Conservation (phyloP, 2,888 invertebrate species). For the Galeruca laticollis region DNA sequence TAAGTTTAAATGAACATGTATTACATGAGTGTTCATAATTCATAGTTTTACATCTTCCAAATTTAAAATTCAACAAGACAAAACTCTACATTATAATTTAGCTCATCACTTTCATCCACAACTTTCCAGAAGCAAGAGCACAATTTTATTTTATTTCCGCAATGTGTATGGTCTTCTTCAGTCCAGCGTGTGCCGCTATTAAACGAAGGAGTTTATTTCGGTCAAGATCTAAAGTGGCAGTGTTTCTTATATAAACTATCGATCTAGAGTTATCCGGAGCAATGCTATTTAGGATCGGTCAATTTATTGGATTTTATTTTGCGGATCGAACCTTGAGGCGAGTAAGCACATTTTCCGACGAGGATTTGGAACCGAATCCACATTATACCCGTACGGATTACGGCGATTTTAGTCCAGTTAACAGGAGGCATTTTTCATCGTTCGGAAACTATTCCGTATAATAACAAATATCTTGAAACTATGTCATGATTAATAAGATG, state of each 20-base stretch:
- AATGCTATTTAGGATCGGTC: slow-evolving; percentile 33
- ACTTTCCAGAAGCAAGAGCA: neutral
- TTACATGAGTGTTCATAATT: neutral
- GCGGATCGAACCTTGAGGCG: slow-evolving; percentile 14
- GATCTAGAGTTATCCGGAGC: slow-evolving; percentile 22
- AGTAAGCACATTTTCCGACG: slow-evolving; percentile 35
- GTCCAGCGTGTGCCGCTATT: neutral
- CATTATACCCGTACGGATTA: slow-evolving; percentile 19
- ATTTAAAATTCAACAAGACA: neutral
- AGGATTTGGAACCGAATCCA: slow-evolving; percentile 16
- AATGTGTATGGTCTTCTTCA: neutral
- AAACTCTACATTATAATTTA: too few species aligned
- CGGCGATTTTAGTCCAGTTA: slow-evolving; percentile 11
- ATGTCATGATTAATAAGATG: too few species aligned
- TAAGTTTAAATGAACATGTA: too few species aligned
- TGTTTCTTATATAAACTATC: slow-evolving; percentile 30
- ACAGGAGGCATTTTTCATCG: too few species aligned
- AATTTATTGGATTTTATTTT: slow-evolving; percentile 40
- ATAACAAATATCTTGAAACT: too few species aligned
- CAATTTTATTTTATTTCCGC: neutral
- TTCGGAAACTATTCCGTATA: too few species aligned
- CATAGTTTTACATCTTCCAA: neutral
- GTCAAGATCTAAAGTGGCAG: slow-evolving; percentile 10
- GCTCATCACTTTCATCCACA: neutral
- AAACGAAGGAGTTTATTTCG: slow-evolving; percentile 2